Percentiles rank a stretch among this genome's conserved stretches.
Evolutionary conservation across 1,140 invertebrate genomes (phyloP).

Genomic region (Apis florea): DNA sequence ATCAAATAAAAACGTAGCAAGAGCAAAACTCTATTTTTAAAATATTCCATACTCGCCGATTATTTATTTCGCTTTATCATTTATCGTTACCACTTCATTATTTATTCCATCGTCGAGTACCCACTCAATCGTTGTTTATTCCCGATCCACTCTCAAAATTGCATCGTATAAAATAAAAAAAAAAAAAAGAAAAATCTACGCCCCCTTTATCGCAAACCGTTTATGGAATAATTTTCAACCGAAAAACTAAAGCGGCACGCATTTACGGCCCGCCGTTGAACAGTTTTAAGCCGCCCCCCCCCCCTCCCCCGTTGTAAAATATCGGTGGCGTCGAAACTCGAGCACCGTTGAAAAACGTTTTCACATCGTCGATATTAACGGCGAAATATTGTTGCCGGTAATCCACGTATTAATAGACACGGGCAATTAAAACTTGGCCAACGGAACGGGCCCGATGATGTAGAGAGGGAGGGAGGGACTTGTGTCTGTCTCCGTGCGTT

Average conservation of each 20-base stretch:
- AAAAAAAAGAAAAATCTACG: background rate
- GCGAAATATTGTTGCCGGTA: constrained; percentile 38
- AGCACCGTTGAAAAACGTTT: constrained; percentile 12
- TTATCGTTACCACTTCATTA: background rate
- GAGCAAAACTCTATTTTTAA: background rate
- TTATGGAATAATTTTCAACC: background rate
- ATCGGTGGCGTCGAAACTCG: background rate
- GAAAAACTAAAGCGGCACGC: background rate
- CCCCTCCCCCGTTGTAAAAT: constrained; percentile 6
- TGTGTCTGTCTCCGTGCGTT: constrained; percentile 32
- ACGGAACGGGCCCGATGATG: constrained; percentile 42
- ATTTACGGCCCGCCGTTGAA: background rate
- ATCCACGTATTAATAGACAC: constrained; percentile 58
- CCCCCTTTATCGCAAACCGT: background rate
- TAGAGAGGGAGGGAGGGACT: background rate
- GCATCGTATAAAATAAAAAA: background rate
- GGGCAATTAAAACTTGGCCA: constrained; percentile 61
- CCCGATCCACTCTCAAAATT: background rate
- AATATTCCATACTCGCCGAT: background rate
- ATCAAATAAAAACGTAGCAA: background rate
- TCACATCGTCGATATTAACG: constrained; percentile 32
- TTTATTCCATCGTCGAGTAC: background rate
- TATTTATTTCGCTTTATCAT: no score
- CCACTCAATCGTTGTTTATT: background rate
- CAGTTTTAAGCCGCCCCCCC: no score